Evolutionary conservation across 1,140 invertebrate genomes (phyloP), one percentile per base, ranked within the genome.

Genomic region (Plodia interpunctella): DNA sequence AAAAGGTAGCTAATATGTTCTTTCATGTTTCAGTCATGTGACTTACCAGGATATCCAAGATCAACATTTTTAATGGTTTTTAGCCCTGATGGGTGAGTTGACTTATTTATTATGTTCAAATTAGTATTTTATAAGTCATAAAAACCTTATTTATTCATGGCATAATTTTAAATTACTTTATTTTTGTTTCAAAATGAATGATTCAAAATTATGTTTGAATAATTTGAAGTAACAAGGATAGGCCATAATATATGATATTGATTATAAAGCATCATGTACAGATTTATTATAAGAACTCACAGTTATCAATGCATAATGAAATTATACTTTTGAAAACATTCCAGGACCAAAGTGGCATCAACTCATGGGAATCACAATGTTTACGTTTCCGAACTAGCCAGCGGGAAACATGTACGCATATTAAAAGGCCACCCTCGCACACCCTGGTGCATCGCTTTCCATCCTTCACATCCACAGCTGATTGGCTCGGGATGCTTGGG

Each of bases 301-400:
- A n/a, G n/a, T n/a, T n/a, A n/a, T n/a, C n/a, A n/a, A n/a, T n/a
- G n/a, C n/a, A n/a, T n/a, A n/a, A n/a, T n/a, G n/a, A n/a, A n/a
- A n/a, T 25, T 25, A 25, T 25, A 25, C 6, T 25, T n/a, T n/a
- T 20, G 52, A 13, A 3, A 30, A 32, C 15, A 9, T 82, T 90
- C 59, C 70, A 96, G 96, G 50, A 94, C 93, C 13, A 95, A 94
- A 89, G 93, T 97, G 30, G 97, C 96, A 49, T 97, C 96, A 5
- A 96, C 96, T 0, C 96, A 98, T 91, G 96, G 96, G 21, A 97
- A 98, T 86, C 96, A 97, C 76, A 95, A 95, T 81, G 94, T 98
- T n/a, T 96, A 97, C 81, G 94, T 98, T 11, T 96, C 94, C 51
- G 95, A 97, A 74, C 81, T 97, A 20, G 92, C 91, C 28, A 97